Percentiles rank a stretch among this genome's conserved stretches.
Conservation (phyloP, 2,113 vertebrate species). For the Sardina pilchardus region DNA sequence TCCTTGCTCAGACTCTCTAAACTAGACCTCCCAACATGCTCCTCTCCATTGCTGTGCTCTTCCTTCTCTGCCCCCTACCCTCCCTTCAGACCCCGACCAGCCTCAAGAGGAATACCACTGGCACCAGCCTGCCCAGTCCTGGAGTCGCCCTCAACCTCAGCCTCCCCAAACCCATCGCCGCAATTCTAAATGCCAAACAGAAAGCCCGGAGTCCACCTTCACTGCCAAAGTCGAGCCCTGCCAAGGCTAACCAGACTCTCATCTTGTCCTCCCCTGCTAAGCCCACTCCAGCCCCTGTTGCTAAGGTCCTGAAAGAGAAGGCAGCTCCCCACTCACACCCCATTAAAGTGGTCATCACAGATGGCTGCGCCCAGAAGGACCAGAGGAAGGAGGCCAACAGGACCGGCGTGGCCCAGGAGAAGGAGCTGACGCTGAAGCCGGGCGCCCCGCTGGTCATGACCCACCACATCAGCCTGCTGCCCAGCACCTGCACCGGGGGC, state of each 20-base stretch:
- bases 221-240: conserved; percentile 32
- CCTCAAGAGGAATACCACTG: conserved; percentile 62
- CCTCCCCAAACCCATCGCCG: conserved; percentile 63
- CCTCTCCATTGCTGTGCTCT: conserved; percentile 66
- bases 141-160: conserved; percentile 50
- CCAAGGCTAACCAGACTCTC: conserved; percentile 52
- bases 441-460: conserved; percentile 73
- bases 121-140: conserved; percentile 52
- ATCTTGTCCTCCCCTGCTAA: conserved; percentile 37
- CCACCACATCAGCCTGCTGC: conserved; percentile 71
- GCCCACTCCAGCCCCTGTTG: conserved; percentile 29
- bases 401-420: conserved; percentile 34
- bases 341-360: conserved; percentile 66
- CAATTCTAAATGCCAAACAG: conserved; percentile 51
- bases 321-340: conserved; percentile 40
- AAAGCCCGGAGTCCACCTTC: conserved; percentile 44
- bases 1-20: not conserved
- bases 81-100: conserved; percentile 64
- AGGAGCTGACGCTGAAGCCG: conserved; percentile 65
- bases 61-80: conserved; percentile 67
- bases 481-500: conserved; percentile 60
- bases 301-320: conserved; percentile 40
- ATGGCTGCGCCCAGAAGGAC: conserved; percentile 53
- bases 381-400: conserved; percentile 39
- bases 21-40: conserved; percentile 63